These are phyloP conservation scores for Calidris pygmaea DNA, from an alignment of 2,113 vertebrate genomes.

Conservation along the genomic window DNA sequence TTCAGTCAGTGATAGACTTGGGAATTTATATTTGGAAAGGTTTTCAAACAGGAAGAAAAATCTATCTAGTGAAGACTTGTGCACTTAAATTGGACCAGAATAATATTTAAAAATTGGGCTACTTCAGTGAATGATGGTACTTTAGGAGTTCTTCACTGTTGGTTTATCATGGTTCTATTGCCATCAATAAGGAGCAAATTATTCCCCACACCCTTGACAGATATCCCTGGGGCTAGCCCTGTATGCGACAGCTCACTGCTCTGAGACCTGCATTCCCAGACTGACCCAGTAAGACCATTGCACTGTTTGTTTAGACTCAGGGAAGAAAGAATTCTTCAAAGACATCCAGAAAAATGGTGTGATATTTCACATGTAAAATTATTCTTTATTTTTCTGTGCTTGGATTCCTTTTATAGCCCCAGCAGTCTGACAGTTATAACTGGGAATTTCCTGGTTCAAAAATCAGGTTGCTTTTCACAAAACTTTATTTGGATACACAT, in stretches of 20 bases:
- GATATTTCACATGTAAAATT: neutral
- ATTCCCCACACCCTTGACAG: neutral
- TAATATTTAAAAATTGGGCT: neutral
- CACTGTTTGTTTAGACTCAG: neutral
- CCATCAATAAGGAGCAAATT: neutral
- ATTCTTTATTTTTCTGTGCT: neutral
- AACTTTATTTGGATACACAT: neutral
- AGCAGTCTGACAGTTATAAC: neutral
- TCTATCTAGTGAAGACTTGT: neutral
- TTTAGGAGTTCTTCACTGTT: neutral
- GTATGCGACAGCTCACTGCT: neutral
- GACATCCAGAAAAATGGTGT: neutral
- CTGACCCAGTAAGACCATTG: neutral
- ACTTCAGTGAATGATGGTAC: neutral
- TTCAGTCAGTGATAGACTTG: slow-evolving; percentile 6
- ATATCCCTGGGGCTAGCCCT: neutral
- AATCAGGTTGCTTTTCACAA: neutral
- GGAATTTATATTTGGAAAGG: neutral
- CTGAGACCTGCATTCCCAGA: neutral
- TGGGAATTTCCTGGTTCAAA: neutral
- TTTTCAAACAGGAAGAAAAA: neutral
- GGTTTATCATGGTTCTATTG: neutral
- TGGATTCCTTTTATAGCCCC: neutral
- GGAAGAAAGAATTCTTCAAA: neutral
- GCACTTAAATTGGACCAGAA: neutral